Base-by-base conservation (phyloP, 2,113 vertebrate species). In the Peucedramus taeniatus region DNA sequence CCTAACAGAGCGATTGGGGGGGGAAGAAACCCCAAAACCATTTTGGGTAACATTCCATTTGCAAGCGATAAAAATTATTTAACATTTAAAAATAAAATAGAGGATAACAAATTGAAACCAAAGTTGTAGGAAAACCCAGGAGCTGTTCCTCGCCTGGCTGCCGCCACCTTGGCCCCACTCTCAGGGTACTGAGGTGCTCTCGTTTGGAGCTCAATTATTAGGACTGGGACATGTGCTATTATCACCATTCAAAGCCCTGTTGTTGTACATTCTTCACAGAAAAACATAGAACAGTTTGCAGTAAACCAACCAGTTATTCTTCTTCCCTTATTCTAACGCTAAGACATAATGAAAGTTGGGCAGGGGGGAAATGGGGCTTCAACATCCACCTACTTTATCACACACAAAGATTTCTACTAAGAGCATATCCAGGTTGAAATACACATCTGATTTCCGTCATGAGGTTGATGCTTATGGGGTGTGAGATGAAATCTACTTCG, bases 341-440 rank as follows among this genome's bases (percentile, higher is more conserved):
- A 96, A 91, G 63, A 75, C 92, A 71, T 95, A 94, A 50, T 44
- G 39, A 68, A 93, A 88, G 19, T 68, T n/a, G 17, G 11, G 4
- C 5, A 5, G 6, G 18, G 8, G 19, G 35, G 7, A 66, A 83
- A 84, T 0, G 70, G 35, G 45, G 76, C 93, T 97, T 96, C 71
- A 45, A 83, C 76, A 95, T 96, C 94, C 94, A 96, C 60, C 96
- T 96, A 96, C 82, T 96, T 96, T 51, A 90, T 63, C 90, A 95
- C 92, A 97, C 93, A 95, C 95, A 49, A 35, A 78, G 35, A 57
- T 93, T 94, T 78, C 94, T 96, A 95, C 90, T 77, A 88, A 81
- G 80, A 95, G 93, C 93, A 96, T 88, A 94, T 49, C 93, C 94
- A 95, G 93, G 68, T 65, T 51, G 83, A 96, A 94, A 94, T 83